Base-by-base conservation (phyloP, 2,888 invertebrate genomes). In the Tenthredo amoena region DNA sequence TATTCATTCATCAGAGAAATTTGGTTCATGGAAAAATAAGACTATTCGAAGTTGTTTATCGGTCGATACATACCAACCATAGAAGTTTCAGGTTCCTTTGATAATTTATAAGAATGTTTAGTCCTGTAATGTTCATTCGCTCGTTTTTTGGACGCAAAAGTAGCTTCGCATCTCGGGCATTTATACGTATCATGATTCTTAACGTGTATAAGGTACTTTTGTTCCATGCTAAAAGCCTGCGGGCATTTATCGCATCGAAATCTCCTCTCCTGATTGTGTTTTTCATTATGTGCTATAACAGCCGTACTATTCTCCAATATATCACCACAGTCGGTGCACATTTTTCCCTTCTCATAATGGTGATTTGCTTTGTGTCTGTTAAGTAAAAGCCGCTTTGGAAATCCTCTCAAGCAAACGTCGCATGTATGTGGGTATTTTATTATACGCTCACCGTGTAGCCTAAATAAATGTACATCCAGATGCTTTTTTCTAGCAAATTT, bases 111-210 rank as follows among this genome's bases (percentile, higher is more conserved):
- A 6, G 87, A 84, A 82, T 91, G 91, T 2, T 86, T 77, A 4
- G 85, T 84, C 79, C 87, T 90, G 31, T 89, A 89, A 58, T 91
- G 91, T 50, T 91, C 90, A 6, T 89, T 89, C 0, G 87, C 89
- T 18, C 90, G 91, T 71, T 89, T 89, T 86, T 92, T 92, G 1
- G 92, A 92, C 0, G 93, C 92, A 86, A 91, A 92, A 12, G 89
- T 89, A 50, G 91, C 90, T 26, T 92, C 90, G 74, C 93, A 93
- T 2, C 91, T 90, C 1, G 91, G 84, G 86, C 93, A 93, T 88
- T 93, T 93, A 76, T 93, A 91, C 76, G 90, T 91, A 84, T 92
- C 89, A 85, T 93, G 93, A 87, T 91, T 91, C 87, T 93, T 88
- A 40, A 93, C 89, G 85, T 93, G 93, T 82, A 88, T 86, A 10